Base-by-base conservation (phyloP, 2,888 invertebrate species). In the Tolmerus cingulatus region DNA sequence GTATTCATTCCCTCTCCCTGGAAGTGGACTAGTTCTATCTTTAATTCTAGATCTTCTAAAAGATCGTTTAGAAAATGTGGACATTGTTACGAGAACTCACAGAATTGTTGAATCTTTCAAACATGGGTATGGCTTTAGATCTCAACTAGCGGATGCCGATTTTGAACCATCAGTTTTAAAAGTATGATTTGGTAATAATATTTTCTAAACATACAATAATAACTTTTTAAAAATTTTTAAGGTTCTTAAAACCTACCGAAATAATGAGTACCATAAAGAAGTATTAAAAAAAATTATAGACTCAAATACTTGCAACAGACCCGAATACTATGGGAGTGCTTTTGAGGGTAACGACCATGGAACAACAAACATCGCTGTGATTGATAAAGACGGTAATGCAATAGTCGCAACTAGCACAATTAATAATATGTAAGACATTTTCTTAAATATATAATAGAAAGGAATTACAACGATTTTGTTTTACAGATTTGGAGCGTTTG, bases 331-430 rank as follows among this genome's bases (percentile, higher is more conserved):
- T 90, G 97, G 96, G 0, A 96, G 96, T 0, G 92, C 94, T 19
- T 94, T 94, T 89, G 93, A 93, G 30, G 93, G 94, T 87, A 92
- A 96, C 86, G 96, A 97, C 92, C 96, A 96, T 91, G 98, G 99
- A 87, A 99, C 99, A 0, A 96, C 98, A 0, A 98, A 99, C 90
- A 94, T 98, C 19, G 95, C 96, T 0, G 95, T 98, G 5, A 90
- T 98, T 55, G 96, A 96, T 4, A 95, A 95, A 0, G 96, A 97
- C 91, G 99, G 98, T 19, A 97, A 98, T 92, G 98, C 97, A 5
- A 96, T 98, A 14, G 95, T 97, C 0, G 96, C 96, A 16, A 99
- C 99, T 0, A 96, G 97, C 90, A 97, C 98, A 16, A 95, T 99
- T 19, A 99, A 99, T 92, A 90, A 86, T 51, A 77, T 89, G 88